Percentiles rank a stretch among this genome's conserved stretches.
Conservation (phyloP, 2,888 invertebrate genomes). For the Diarsia brunnea region DNA sequence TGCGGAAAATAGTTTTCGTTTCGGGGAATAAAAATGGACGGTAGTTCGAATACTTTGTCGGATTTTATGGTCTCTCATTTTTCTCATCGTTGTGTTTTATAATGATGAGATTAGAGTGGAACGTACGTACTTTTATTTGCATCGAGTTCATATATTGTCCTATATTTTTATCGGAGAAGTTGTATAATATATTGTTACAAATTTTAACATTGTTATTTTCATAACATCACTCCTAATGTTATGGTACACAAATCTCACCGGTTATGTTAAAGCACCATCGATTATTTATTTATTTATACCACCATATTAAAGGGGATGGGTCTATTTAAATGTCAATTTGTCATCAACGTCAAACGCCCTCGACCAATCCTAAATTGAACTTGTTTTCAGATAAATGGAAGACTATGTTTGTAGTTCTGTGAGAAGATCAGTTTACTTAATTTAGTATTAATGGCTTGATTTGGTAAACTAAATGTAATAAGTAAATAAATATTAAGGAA, state of each 20-base stretch:
- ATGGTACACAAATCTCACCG: background rate
- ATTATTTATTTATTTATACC: too few relatives aligned
- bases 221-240: background rate
- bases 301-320: too few relatives aligned
- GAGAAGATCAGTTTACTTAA: too few relatives aligned
- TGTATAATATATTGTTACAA: background rate
- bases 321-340: background rate
- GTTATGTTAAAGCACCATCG: background rate
- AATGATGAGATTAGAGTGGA: background rate
- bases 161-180: background rate
- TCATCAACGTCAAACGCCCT: background rate
- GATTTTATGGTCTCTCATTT: conserved; percentile 31
- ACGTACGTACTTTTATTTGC: background rate
- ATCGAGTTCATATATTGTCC: background rate
- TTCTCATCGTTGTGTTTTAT: conserved; percentile 18
- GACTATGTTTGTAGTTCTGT: too few relatives aligned
- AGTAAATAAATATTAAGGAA: background rate
- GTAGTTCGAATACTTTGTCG: conserved; percentile 28
- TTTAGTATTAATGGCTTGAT: too few relatives aligned
- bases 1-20: conserved; percentile 40
- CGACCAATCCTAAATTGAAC: too few relatives aligned
- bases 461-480: too few relatives aligned
- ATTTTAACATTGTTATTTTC: background rate
- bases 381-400: too few relatives aligned
- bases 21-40: conserved; percentile 24